Evolutionary conservation across 2,113 vertebrate genomes (phyloP), one percentile per base, ranked within the genome.

Genomic region (Cynopterus brachyotis): DNA sequence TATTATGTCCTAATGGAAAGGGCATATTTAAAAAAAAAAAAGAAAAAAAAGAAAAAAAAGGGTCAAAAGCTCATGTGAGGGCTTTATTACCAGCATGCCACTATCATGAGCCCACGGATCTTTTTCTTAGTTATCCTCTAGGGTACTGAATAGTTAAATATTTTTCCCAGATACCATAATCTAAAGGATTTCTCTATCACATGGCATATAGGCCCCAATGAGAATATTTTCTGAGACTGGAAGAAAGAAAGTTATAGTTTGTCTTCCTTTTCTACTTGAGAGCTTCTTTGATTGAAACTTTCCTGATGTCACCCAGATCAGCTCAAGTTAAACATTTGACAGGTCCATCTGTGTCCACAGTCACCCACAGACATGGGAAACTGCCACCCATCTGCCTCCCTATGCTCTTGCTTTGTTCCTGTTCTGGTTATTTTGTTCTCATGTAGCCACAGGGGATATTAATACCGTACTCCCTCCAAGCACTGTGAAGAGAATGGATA

Each of bases 381-480:
- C 73, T 87, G 84, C 59, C 88, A 97, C 53, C 93, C 92, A 93
- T 76, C 94, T 95, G 93, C 30, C 47, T 96, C 16, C 32, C 57
- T 55, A 2, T 7, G n/a, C 66, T 70, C 60, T 66, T 15, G 26
- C 35, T 92, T 92, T 81, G 83, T 50, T 93, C 45, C 66, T 81
- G 28, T 45, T n/a, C 79, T 64, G 16, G 50, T 90, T 83, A 30
- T 73, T 93, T 95, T 88, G 40, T 95, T 88, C 37, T 96, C 42
- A 4, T 85, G 9, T 64, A 85, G 32, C 37, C 42, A 82, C 45
- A 45, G 16, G 72, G 47, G 42, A n/a, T 80, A 60, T 64, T 69
- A 89, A 79, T 75, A 83, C 5, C 35, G 5, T 78, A 42, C 32
- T 35, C 57, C 24, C 40, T 96, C 72, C 42, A 76, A 57, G 96